phyloP scores from a whole-genome alignment of 2,113 vertebrate genomes.

The Lepidothrix coronata region DNA sequence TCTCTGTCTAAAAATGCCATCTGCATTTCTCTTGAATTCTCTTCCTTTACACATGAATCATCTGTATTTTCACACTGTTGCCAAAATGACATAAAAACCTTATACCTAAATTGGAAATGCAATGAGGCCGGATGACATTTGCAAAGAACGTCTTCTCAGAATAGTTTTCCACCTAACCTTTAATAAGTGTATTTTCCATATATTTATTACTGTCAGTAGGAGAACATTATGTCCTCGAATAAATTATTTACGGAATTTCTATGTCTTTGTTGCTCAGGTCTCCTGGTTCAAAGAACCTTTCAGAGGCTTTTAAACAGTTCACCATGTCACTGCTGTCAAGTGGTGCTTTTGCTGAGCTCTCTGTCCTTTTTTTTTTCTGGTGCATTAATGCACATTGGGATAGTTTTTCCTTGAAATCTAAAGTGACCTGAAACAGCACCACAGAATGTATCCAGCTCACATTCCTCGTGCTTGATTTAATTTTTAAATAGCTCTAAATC shows the following conservation, averaged over 20 bases:
- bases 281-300: not conserved
- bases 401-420: not conserved
- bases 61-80: not conserved
- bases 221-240: not conserved
- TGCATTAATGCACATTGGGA: not conserved
- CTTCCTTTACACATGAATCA: not conserved
- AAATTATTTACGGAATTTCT: not conserved
- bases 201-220: not conserved
- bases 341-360: not conserved
- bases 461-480: not conserved
- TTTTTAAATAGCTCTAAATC: not conserved
- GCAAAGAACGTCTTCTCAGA: not conserved
- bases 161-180: slow-evolving; percentile 9
- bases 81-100: not conserved
- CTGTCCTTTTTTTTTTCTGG: not conserved
- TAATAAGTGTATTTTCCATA: not conserved
- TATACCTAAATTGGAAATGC: not conserved
- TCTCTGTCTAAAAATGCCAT: not conserved
- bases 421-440: not conserved
- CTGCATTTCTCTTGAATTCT: not conserved
- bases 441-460: not conserved
- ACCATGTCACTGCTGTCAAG: not conserved
- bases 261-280: not conserved
- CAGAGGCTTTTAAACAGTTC: not conserved
- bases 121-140: not conserved